Conservation (phyloP, 1,140 invertebrate genomes). For the Glomeris maerens region DNA sequence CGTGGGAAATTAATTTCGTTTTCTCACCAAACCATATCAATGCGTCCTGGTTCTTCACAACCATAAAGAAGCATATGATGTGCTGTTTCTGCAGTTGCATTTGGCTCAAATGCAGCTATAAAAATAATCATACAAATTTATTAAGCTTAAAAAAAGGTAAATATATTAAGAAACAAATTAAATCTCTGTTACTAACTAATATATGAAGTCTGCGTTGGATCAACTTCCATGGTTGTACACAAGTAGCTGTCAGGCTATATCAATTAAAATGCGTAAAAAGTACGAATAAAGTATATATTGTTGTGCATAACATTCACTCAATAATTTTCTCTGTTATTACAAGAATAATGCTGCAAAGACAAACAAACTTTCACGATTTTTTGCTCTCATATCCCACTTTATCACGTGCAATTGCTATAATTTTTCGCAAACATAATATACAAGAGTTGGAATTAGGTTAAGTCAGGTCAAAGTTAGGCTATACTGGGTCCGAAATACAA, state of each 20-base stretch:
- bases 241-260: slow-evolving; percentile 68
- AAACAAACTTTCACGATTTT: too few relatives aligned
- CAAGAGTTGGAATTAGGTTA: too few relatives aligned
- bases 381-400: too few relatives aligned
- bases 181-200: slow-evolving; percentile 42
- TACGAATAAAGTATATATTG: too few relatives aligned
- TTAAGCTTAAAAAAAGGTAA: background rate
- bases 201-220: slow-evolving; percentile 51
- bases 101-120: slow-evolving; percentile 83
- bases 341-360: too few relatives aligned
- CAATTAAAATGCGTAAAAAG: slow-evolving; percentile 20
- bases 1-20: background rate
- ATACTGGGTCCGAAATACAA: too few relatives aligned
- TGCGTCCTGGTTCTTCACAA: slow-evolving; percentile 65
- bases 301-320: too few relatives aligned
- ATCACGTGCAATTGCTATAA: too few relatives aligned
- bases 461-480: too few relatives aligned
- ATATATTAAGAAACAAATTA: slow-evolving; percentile 2
- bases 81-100: slow-evolving; percentile 73
- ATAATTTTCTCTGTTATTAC: too few relatives aligned
- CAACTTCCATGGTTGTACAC: slow-evolving; percentile 64
- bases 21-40: slow-evolving; percentile 59
- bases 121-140: slow-evolving; percentile 15
- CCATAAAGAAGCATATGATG: slow-evolving; percentile 97
- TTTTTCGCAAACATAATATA: too few relatives aligned